phyloP scores from a whole-genome alignment of 2,888 invertebrate genomes.

The Punctoribates punctum region DNA sequence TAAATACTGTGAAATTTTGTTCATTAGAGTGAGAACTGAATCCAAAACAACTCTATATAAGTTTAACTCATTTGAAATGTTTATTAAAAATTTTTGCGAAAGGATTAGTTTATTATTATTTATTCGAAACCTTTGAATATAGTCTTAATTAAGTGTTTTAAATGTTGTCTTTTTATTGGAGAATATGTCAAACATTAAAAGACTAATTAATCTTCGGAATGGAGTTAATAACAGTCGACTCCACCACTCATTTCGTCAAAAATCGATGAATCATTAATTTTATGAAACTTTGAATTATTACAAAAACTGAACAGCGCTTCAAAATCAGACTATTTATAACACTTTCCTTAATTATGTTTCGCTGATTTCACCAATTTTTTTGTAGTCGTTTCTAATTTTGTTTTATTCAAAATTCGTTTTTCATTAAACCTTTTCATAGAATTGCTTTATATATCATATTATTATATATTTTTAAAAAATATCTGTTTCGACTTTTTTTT shows the following conservation, averaged over 20 bases:
- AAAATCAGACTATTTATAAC: too few species aligned
- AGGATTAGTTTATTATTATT: not conserved
- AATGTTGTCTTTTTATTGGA: not conserved
- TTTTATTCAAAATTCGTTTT: not conserved
- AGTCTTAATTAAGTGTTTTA: constrained; percentile 8
- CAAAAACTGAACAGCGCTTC: too few species aligned
- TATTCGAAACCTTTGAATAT: not conserved
- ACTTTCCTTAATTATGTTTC: not conserved
- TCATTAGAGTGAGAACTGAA: too few species aligned
- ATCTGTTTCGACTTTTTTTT: too few species aligned
- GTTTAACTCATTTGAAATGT: not conserved
- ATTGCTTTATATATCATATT: too few species aligned
- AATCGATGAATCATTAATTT: not conserved
- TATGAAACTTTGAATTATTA: not conserved
- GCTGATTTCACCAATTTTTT: not conserved
- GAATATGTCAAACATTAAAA: constrained; percentile 10
- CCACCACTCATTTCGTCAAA: not conserved
- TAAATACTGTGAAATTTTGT: too few species aligned
- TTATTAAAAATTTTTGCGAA: not conserved
- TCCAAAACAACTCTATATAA: too few species aligned
- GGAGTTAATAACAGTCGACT: not conserved
- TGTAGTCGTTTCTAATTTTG: not conserved
- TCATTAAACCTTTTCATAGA: not conserved
- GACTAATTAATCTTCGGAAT: not conserved
- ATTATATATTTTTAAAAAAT: too few species aligned